Evolutionary conservation across 1,140 invertebrate genomes (phyloP), one percentile per base, ranked within the genome.

Genomic region (Orussus abietinus): DNA sequence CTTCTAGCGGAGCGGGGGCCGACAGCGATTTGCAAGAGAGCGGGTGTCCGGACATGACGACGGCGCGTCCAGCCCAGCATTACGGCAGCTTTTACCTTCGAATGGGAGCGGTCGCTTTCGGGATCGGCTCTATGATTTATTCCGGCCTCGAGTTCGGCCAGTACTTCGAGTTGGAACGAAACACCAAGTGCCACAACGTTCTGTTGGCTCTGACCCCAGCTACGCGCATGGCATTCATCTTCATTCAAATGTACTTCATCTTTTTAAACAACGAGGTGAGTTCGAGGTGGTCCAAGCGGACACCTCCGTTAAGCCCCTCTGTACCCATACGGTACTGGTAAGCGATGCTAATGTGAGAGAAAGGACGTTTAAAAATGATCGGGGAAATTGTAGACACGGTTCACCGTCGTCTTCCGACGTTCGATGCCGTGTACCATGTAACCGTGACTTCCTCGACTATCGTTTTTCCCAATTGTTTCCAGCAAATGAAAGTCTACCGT

Each of bases 211-310:
- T 95, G 4, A 92, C 89, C 1, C 91, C 92, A 0, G 84, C 86
- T 4, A 88, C 88, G 0, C 75, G 91, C 47, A 92, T 94, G 86
- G 83, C 88, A 34, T 93, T 96, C 73, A 94, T 92, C 51, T 92
- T 96, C 62, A 88, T 93, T 53, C 92, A 96, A 70, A 92, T 95
- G 82, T 95, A 94, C 69, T 96, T 95, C 73, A 93, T 96, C 66
- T 96, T 96, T 74, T 78, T 95, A 11, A 94, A 94, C 68, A 90
- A 92, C 59, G 88, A 91, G 79, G 85, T 87, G 57, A 68, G 67
- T 59, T n/a, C n/a, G n/a, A n/a, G n/a, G n/a, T n/a, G n/a, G n/a
- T n/a, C n/a, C n/a, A n/a, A n/a, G n/a, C n/a, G n/a, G n/a, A n/a
- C n/a, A n/a, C n/a, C n/a, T n/a, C n/a, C n/a, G n/a, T n/a, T n/a